These are phyloP conservation scores for Melangyna quadrimaculata DNA, from an alignment of 2,888 invertebrate genomes.

Conservation along the genomic window DNA sequence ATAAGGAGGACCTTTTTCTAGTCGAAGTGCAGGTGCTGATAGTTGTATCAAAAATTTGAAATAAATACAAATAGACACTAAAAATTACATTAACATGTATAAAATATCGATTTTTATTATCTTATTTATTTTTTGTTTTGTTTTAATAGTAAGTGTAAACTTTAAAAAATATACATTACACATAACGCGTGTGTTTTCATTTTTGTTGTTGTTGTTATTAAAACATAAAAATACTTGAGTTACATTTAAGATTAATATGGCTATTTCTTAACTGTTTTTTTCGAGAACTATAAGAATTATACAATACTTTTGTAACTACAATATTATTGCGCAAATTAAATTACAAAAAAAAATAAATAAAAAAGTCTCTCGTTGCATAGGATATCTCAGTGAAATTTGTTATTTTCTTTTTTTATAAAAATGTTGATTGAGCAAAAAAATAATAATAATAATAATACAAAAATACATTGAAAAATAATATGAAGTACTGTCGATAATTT, in stretches of 20 bases:
- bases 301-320: constrained; percentile 32
- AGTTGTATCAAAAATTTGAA: background rate
- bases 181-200: constrained; percentile 59
- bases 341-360: constrained; percentile 27
- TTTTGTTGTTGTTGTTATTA: constrained; percentile 28
- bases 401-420: constrained; percentile 5
- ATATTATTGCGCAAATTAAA: constrained; percentile 39
- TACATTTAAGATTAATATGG: constrained; percentile 67
- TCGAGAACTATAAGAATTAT: constrained; percentile 53
- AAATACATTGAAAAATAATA: constrained; percentile 38
- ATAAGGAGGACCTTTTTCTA: constrained; percentile 13
- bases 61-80: background rate
- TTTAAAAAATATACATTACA: constrained; percentile 70
- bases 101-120: constrained; percentile 68
- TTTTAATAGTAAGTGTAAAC: constrained; percentile 63
- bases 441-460: constrained; percentile 26
- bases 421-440: constrained; percentile 45
- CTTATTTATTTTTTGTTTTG: constrained; percentile 7
- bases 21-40: constrained; percentile 18
- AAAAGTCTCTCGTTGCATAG: constrained; percentile 70
- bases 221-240: constrained; percentile 70
- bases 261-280: constrained; percentile 50
- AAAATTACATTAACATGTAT: constrained; percentile 56
- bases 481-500: constrained; percentile 57
- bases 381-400: constrained; percentile 68